These are phyloP conservation scores for Pangasianodon gigas DNA, from an alignment of 2,113 vertebrate genomes.

Conservation along the genomic window DNA sequence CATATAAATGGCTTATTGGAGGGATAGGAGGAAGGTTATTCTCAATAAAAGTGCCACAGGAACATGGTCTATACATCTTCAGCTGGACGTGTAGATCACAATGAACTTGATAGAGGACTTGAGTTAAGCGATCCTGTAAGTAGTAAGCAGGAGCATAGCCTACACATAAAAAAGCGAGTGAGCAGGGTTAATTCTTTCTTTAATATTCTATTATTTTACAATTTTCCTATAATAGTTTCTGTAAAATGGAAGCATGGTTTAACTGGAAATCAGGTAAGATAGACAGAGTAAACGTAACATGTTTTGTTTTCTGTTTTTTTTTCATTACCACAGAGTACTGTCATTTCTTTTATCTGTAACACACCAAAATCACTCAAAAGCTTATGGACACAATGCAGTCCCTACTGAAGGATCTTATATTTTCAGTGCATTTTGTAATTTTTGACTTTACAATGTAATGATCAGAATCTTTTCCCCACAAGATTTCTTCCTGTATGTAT, in stretches of 20 bases:
- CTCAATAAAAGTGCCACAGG: conserved; percentile 69
- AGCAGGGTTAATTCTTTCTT: not conserved
- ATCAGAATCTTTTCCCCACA: not conserved
- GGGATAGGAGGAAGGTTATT: conserved; percentile 69
- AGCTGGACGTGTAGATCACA: not conserved
- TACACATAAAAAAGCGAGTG: not conserved
- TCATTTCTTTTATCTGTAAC: not conserved
- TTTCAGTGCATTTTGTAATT: not conserved
- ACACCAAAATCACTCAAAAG: not conserved
- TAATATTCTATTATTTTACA: not conserved
- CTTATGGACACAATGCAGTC: not conserved
- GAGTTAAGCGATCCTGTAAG: not conserved
- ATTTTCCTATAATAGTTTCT: not conserved
- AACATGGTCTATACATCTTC: conserved; percentile 14
- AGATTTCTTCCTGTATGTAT: not conserved
- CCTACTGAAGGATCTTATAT: not conserved
- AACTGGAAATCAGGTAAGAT: not conserved
- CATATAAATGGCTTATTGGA: conserved; percentile 71
- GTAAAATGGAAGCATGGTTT: not conserved
- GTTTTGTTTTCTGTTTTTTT: not conserved
- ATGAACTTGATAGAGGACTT: not conserved
- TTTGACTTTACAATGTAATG: not conserved
- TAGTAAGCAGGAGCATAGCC: not conserved
- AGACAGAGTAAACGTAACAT: not conserved
- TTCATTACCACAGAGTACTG: not conserved